A percentile compares a stretch with the other conserved stretches of the same genome.
Evolutionary conservation across 2,888 invertebrate species (phyloP).

Genomic region (Tubulanus polymorphus): DNA sequence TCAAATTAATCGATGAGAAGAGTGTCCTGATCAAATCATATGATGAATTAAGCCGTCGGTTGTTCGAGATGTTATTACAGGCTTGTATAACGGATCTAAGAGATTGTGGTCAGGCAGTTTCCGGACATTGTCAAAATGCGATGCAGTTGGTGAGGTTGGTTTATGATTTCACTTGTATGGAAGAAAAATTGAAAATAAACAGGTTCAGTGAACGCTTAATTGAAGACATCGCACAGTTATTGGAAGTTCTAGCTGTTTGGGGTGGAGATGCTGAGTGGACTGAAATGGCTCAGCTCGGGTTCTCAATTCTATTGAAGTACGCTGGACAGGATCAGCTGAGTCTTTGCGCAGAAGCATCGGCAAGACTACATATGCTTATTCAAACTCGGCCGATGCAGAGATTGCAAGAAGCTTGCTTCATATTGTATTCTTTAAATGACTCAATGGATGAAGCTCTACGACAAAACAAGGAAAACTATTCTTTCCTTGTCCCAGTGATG

Average conservation of each 20-base stretch:
- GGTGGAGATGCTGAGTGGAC: constrained; percentile 59
- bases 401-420: constrained; percentile 59
- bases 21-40: constrained; percentile 60
- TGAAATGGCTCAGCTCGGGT: constrained; percentile 60
- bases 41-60: constrained; percentile 58
- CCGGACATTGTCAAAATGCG: constrained; percentile 59
- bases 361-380: constrained; percentile 61
- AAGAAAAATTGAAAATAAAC: constrained; percentile 55
- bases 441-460: constrained; percentile 36
- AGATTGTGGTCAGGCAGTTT: constrained; percentile 53
- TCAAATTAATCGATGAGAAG: constrained; percentile 60
- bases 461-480: constrained; percentile 58
- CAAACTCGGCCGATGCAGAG: constrained; percentile 59
- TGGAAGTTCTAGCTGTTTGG: constrained; percentile 60
- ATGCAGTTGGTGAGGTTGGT: constrained; percentile 60
- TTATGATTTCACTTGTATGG: constrained; percentile 60
- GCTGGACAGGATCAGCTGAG: constrained; percentile 47
- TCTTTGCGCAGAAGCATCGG: constrained; percentile 62
- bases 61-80: constrained; percentile 62
- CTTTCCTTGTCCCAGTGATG: constrained; percentile 63
- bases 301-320: constrained; percentile 47
- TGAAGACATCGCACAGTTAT: constrained; percentile 59
- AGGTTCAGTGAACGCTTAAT: constrained; percentile 55
- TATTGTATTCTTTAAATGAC: constrained; percentile 48
- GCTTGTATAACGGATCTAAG: constrained; percentile 61